These are phyloP conservation scores for Cheiracanthium punctorium DNA, from an alignment of 2,888 invertebrate species.

Conservation along the genomic window DNA sequence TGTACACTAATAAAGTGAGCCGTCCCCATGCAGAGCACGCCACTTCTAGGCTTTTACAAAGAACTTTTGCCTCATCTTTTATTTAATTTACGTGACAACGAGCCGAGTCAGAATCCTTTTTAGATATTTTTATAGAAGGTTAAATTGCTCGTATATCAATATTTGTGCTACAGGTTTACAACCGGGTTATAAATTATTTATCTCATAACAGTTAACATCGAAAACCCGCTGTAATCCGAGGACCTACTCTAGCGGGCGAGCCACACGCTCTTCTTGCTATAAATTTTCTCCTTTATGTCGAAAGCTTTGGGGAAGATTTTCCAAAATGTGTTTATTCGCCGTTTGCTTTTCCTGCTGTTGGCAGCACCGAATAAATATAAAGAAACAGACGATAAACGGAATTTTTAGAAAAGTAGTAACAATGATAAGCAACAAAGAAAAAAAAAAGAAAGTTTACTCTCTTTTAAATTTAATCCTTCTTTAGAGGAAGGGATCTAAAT, in stretches of 20 bases:
- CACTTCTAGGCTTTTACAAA: constrained; percentile 39
- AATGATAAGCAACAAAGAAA: background rate
- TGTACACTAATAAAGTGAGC: constrained; percentile 65
- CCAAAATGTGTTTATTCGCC: constrained; percentile 66
- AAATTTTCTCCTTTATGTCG: constrained; percentile 67
- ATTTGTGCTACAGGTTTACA: constrained; percentile 70
- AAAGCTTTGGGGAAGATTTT: constrained; percentile 55
- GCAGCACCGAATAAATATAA: constrained; percentile 5
- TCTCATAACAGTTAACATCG: constrained; percentile 70
- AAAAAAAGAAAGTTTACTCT: constrained; percentile 31
- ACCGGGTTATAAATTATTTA: constrained; percentile 69
- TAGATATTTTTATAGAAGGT: constrained; percentile 69
- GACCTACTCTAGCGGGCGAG: constrained; percentile 30
- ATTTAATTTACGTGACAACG: constrained; percentile 69
- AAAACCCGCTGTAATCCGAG: constrained; percentile 67
- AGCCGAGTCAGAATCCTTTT: constrained; percentile 58
- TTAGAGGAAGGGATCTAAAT: constrained; percentile 26
- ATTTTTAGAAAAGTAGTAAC: constrained; percentile 13
- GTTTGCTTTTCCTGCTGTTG: constrained; percentile 26
- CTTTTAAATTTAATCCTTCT: constrained; percentile 35
- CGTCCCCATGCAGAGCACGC: constrained; percentile 54
- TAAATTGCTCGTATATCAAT: constrained; percentile 70
- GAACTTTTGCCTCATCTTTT: constrained; percentile 60
- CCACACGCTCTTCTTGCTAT: constrained; percentile 51
- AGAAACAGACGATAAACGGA: constrained; percentile 35